These are phyloP conservation scores for Crepidodera aurea DNA, from an alignment of 2,888 invertebrate genomes.

Conservation along the genomic window DNA sequence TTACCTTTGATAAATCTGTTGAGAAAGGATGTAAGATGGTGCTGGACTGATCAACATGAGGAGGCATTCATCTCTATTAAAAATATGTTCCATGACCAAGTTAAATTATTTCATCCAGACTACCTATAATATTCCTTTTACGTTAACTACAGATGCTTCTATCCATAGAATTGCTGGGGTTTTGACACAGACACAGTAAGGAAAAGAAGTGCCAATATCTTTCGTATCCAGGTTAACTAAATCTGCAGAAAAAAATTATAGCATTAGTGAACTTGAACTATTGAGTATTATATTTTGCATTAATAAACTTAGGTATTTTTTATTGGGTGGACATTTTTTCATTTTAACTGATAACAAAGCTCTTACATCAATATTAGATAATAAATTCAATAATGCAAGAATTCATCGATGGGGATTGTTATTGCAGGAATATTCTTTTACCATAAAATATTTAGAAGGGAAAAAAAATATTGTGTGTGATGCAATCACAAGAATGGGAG, in stretches of 20 bases:
- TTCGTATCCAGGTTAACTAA: not conserved
- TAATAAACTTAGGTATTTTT: not conserved
- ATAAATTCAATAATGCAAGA: not conserved
- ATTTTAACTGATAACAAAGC: conserved; percentile 18
- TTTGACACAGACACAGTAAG: conserved; percentile 10
- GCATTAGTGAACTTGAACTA: not conserved
- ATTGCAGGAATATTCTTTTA: not conserved
- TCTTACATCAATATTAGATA: conserved; percentile 2
- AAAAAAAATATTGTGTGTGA: conserved; percentile 19
- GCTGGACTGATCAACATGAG: conserved; percentile 16
- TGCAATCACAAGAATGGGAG: conserved; percentile 24
- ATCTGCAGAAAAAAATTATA: not conserved
- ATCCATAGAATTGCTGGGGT: conserved; percentile 10
- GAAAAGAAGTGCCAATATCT: conserved; percentile 11
- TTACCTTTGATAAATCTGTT: conserved; percentile 12
- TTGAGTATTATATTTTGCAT: not conserved
- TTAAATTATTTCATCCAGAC: conserved; percentile 14
- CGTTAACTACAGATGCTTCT: conserved; percentile 20
- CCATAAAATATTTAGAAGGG: conserved; percentile 18
- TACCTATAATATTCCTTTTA: conserved; percentile 18
- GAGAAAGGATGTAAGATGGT: conserved; percentile 18
- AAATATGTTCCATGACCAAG: not conserved
- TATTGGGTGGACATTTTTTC: not conserved
- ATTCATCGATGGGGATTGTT: not conserved
- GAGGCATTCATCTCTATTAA: conserved; percentile 13